phyloP scores from a whole-genome alignment of 35 echinoderm and acorn worm genomes.

The Apostichopus californicus region DNA sequence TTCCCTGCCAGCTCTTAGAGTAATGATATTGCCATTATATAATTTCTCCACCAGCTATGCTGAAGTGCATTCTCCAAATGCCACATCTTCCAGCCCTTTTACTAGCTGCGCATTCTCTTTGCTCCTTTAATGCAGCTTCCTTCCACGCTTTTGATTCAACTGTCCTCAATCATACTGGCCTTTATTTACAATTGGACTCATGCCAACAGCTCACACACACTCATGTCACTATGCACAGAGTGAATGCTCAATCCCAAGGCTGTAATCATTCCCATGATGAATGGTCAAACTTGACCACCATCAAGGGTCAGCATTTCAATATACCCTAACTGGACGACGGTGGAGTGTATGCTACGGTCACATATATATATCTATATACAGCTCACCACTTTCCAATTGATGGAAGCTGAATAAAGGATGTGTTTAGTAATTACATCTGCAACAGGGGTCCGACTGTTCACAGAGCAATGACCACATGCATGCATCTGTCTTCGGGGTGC shows the following conservation, averaged over 20 bases:
- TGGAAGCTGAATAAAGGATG: slow-evolving; percentile 4
- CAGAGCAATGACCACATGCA: not conserved
- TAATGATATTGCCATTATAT: too few species aligned
- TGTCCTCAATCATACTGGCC: not conserved
- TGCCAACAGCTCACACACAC: not conserved
- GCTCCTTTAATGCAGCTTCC: not conserved
- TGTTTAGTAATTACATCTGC: slow-evolving; percentile 13
- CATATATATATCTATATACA: too few species aligned
- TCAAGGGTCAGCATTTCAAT: not conserved
- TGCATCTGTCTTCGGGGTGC: not conserved
- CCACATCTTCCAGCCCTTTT: not conserved
- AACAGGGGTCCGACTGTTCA: not conserved
- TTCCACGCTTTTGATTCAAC: not conserved
- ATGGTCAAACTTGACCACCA: slow-evolving; percentile 3
- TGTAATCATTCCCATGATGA: not conserved
- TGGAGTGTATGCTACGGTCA: too few species aligned
- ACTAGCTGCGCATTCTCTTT: not conserved
- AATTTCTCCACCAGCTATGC: too few species aligned
- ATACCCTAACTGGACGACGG: too few species aligned
- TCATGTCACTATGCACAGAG: not conserved
- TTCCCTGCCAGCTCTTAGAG: too few species aligned
- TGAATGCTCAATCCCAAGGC: not conserved
- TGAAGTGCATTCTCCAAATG: not conserved
- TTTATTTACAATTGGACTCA: slow-evolving; percentile 1
- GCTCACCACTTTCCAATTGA: not conserved